These are phyloP conservation scores for Polymixis lichenea DNA, from an alignment of 2,888 invertebrate species.

Conservation along the genomic window DNA sequence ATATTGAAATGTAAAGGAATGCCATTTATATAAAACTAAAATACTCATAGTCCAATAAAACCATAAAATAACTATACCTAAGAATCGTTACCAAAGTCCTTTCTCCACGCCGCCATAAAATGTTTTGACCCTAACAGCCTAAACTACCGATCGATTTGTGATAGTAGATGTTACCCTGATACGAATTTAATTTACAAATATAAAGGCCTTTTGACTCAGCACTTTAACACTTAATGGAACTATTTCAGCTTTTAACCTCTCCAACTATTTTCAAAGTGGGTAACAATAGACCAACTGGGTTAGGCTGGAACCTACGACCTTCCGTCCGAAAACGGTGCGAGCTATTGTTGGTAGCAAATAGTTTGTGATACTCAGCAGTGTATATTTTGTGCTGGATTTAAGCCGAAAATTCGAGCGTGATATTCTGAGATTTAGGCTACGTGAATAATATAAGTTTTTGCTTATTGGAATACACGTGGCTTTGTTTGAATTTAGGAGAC, in stretches of 20 bases:
- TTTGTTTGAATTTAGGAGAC: not conserved
- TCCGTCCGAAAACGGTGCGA: constrained; percentile 33
- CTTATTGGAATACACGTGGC: not conserved
- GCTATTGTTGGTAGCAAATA: constrained; percentile 43
- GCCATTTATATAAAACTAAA: not conserved
- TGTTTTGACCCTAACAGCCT: constrained; percentile 40
- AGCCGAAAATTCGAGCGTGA: not conserved
- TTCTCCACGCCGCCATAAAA: constrained; percentile 24
- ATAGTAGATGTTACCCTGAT: constrained; percentile 50
- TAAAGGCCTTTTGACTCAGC: constrained; percentile 59
- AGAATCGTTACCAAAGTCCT: constrained; percentile 2
- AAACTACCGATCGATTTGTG: constrained; percentile 37
- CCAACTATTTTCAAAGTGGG: constrained; percentile 52
- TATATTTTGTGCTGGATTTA: constrained; percentile 29
- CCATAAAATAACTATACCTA: not conserved
- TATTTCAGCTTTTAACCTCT: constrained; percentile 56
- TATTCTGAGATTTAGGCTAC: constrained; percentile 21
- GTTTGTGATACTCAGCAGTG: constrained; percentile 23
- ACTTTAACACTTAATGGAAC: constrained; percentile 52
- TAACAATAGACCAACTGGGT: constrained; percentile 64
- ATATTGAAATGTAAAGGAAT: not conserved
- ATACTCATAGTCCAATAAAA: constrained; percentile 1
- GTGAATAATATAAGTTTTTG: constrained; percentile 2
- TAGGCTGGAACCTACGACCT: constrained; percentile 58
- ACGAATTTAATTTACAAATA: constrained; percentile 57